These are phyloP conservation scores for Acanthiza pusilla DNA, from an alignment of 2,797 vertebrate species.

Conservation along the genomic window DNA sequence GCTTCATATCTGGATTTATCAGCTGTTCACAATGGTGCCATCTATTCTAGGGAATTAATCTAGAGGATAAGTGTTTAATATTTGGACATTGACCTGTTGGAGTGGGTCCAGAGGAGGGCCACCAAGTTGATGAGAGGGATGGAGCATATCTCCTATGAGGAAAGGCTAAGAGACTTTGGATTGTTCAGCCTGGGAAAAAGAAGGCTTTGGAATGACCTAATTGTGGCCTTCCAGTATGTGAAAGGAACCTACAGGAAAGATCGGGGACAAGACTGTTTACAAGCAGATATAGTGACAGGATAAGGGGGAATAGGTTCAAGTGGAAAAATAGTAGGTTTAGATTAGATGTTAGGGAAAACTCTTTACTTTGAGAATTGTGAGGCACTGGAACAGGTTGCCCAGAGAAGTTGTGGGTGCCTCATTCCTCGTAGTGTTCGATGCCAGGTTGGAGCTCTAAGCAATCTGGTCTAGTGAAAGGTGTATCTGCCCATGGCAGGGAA, in stretches of 20 bases:
- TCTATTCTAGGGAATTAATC: not conserved
- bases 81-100: not conserved
- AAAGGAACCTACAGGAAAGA: not conserved
- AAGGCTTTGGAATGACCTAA: not conserved
- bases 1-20: not conserved
- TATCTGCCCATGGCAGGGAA: not conserved
- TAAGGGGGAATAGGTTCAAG: not conserved
- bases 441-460: not conserved
- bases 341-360: not conserved
- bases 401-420: not conserved
- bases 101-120: not conserved
- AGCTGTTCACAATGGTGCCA: not conserved
- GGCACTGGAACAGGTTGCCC: not conserved
- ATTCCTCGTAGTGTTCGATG: not conserved
- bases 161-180: not conserved
- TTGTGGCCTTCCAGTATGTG: not conserved
- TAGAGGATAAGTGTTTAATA: not conserved
- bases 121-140: not conserved
- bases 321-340: not conserved
- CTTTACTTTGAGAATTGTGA: not conserved
- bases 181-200: not conserved
- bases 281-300: not conserved
- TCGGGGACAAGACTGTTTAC: not conserved
- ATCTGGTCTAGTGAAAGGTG: not conserved
- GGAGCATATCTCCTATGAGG: not conserved